A percentile compares a stretch with the other conserved stretches of the same genome.
phyloP scores from a whole-genome alignment of 2,113 vertebrate genomes.

The Thamnaconus septentrionalis region DNA sequence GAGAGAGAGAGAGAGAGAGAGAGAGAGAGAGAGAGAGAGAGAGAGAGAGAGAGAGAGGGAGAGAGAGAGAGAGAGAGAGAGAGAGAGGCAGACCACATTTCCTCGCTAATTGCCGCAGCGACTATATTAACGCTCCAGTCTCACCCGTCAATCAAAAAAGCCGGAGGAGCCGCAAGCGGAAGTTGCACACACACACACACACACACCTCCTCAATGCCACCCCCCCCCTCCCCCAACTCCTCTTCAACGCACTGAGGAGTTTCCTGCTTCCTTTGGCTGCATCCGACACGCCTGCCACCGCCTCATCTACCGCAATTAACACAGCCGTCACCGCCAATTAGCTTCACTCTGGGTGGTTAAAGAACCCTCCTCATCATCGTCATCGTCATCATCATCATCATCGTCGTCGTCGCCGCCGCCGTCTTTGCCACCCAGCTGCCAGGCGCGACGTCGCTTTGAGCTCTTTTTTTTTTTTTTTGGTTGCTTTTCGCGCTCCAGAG shows the following conservation, averaged over 20 bases:
- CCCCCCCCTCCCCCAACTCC: not conserved
- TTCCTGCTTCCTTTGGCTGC: constrained; percentile 27
- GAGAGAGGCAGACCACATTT: constrained; percentile 60
- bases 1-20: constrained; percentile 19
- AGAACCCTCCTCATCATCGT: constrained; percentile 62
- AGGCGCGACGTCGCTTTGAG: not conserved
- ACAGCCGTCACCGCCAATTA: constrained; percentile 73
- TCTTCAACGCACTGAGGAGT: not conserved
- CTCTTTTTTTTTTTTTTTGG: no score
- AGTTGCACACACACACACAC: constrained; percentile 17
- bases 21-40: no score
- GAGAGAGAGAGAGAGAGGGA: not conserved
- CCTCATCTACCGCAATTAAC: constrained; percentile 72
- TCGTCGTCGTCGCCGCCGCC: no score
- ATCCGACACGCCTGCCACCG: constrained; percentile 44
- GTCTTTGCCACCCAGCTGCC: constrained; percentile 49
- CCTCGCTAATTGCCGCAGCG: constrained; percentile 65
- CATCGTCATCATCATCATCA: constrained; percentile 20
- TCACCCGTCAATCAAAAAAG: constrained; percentile 60
- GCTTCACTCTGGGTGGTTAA: constrained; percentile 64
- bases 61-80: constrained; percentile 43
- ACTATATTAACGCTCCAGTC: constrained; percentile 59
- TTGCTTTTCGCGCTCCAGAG: constrained; percentile 42
- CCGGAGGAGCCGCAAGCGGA: constrained; percentile 4
- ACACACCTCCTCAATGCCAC: constrained; percentile 25